A percentile compares a stretch with the other conserved stretches of the same genome.
These are phyloP conservation scores for Onychostruthus taczanowskii DNA, from an alignment of 2,113 vertebrate genomes.

Conservation along the genomic window DNA sequence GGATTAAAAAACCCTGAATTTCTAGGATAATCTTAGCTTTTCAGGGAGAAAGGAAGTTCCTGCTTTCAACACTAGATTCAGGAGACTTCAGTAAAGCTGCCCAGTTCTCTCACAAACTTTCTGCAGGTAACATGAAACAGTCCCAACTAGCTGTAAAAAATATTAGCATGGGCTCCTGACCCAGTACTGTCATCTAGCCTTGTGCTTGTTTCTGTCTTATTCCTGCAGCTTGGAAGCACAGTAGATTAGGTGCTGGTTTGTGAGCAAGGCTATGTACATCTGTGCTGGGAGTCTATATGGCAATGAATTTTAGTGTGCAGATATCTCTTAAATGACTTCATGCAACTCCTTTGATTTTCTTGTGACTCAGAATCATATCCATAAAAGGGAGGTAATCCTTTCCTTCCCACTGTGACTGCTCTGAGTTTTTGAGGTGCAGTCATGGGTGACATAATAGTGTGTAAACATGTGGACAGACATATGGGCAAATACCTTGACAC, in stretches of 20 bases:
- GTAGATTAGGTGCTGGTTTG: background rate
- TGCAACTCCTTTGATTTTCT: background rate
- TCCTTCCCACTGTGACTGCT: background rate
- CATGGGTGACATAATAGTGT: background rate
- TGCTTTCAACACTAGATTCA: background rate
- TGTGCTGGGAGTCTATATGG: background rate
- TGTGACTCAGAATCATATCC: background rate
- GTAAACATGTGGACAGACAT: background rate
- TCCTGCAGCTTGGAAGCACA: background rate
- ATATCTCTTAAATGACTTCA: background rate
- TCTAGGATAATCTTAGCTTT: constrained; percentile 22
- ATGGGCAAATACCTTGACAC: background rate
- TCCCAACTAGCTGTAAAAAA: background rate
- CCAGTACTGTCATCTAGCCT: background rate
- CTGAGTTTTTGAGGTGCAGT: background rate
- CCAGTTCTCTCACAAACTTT: background rate
- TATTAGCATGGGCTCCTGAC: background rate
- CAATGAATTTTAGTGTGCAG: background rate
- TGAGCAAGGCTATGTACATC: background rate
- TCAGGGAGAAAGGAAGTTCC: background rate
- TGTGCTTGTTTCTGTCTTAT: background rate
- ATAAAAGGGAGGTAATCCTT: background rate
- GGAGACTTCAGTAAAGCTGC: background rate
- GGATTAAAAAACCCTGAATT: background rate
- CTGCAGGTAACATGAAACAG: background rate